Percentiles rank a stretch among this genome's conserved stretches.
Evolutionary conservation across 2,888 invertebrate genomes (phyloP).

Genomic region (Agonopterix subpropinquella): DNA sequence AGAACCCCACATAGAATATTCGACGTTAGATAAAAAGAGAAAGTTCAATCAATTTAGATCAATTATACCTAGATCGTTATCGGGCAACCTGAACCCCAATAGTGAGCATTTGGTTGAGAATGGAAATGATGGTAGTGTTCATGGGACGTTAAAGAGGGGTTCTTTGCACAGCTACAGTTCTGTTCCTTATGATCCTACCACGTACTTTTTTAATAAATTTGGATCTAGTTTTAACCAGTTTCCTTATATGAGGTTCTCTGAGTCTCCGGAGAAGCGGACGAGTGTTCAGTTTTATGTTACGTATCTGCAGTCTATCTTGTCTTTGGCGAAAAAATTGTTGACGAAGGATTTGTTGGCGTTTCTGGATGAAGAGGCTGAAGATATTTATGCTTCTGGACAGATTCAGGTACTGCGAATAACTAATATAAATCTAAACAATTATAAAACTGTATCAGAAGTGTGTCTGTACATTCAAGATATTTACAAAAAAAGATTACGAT

Average conservation of each 20-base stretch:
- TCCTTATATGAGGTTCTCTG: slow-evolving; percentile 86
- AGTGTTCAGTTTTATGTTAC: slow-evolving; percentile 83
- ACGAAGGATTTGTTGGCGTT: slow-evolving; percentile 88
- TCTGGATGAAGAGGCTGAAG: slow-evolving; percentile 89
- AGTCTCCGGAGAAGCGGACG: slow-evolving; percentile 80
- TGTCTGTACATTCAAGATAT: too few relatives aligned
- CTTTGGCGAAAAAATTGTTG: slow-evolving; percentile 88
- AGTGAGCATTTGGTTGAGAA: slow-evolving; percentile 63
- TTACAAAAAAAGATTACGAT: too few relatives aligned
- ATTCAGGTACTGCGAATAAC: slow-evolving; percentile 57
- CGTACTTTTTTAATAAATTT: slow-evolving; percentile 92
- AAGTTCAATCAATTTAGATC: slow-evolving; percentile 86
- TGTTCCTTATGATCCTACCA: slow-evolving; percentile 86
- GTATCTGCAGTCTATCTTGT: slow-evolving; percentile 86
- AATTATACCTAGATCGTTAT: slow-evolving; percentile 94
- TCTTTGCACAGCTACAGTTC: slow-evolving; percentile 78
- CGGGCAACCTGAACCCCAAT: slow-evolving; percentile 85
- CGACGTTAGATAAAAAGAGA: slow-evolving; percentile 76
- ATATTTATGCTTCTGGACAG: slow-evolving; percentile 83
- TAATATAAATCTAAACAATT: too few relatives aligned
- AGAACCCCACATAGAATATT: slow-evolving; percentile 57
- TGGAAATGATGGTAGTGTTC: slow-evolving; percentile 49
- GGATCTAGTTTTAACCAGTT: slow-evolving; percentile 96
- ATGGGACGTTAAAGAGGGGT: slow-evolving; percentile 53
- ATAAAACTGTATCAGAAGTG: too few relatives aligned